phyloP scores from a whole-genome alignment of 2,113 vertebrate species.

The Struthidea cinerea region DNA sequence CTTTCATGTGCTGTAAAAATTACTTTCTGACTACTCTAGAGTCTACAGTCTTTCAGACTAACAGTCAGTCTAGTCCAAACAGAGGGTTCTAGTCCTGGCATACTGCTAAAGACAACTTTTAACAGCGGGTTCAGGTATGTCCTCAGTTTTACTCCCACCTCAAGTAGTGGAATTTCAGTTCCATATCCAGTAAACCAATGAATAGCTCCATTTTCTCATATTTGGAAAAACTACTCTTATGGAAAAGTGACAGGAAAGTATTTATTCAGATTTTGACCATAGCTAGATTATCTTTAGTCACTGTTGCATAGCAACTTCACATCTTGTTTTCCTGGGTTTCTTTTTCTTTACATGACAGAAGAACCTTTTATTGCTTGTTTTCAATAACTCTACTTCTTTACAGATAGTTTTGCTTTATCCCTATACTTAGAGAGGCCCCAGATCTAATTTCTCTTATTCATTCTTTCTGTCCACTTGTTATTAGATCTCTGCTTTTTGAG shows the following conservation, averaged over 20 bases:
- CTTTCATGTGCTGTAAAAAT: neutral
- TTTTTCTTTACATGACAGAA: neutral
- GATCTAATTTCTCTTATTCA: neutral
- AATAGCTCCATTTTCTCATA: neutral
- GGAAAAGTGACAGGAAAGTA: neutral
- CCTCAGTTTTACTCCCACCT: neutral
- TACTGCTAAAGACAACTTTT: neutral
- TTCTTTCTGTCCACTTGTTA: neutral
- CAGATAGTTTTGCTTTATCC: neutral
- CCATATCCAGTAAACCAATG: neutral
- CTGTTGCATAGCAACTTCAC: neutral
- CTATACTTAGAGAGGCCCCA: neutral
- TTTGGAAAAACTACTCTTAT: neutral
- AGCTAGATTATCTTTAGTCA: neutral
- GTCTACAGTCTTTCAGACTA: neutral
- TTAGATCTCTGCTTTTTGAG: neutral
- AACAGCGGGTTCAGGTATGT: neutral
- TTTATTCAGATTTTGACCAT: neutral
- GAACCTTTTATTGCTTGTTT: neutral
- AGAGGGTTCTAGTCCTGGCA: rapidly evolving
- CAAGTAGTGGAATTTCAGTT: neutral
- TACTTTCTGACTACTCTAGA: neutral
- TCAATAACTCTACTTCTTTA: neutral
- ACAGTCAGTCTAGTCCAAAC: rapidly evolving
- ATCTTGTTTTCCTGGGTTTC: neutral